Evolutionary conservation across 2,888 invertebrate genomes (phyloP).

Genomic region (Molanna angustata): DNA sequence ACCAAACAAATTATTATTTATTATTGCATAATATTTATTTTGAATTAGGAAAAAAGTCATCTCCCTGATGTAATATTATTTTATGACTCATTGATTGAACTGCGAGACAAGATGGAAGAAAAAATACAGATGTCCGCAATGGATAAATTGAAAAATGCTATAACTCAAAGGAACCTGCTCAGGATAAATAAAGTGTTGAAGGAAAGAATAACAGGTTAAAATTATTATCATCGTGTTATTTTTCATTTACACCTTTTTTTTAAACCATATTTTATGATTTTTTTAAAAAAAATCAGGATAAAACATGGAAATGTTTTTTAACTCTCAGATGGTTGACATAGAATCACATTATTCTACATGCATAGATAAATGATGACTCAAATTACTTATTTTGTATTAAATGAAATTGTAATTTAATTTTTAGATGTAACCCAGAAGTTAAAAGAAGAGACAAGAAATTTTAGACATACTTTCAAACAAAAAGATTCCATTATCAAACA

Average conservation of each 20-base stretch:
- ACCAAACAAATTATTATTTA: too few relatives aligned
- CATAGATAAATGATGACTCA: too few relatives aligned
- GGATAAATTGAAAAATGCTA: slow-evolving; percentile 47
- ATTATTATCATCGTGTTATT: too few relatives aligned
- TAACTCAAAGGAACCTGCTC: slow-evolving; percentile 46
- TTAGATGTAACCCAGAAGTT: slow-evolving; percentile 30
- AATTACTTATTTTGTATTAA: too few relatives aligned
- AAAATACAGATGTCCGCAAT: slow-evolving; percentile 50
- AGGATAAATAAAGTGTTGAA: slow-evolving; percentile 45
- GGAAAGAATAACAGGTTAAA: slow-evolving; percentile 46
- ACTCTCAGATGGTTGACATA: too few relatives aligned
- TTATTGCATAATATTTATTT: too few relatives aligned
- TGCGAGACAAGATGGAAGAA: slow-evolving; percentile 43
- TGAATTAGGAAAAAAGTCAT: slow-evolving; percentile 11
- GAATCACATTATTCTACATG: too few relatives aligned
- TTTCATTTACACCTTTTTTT: too few relatives aligned
- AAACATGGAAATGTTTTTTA: too few relatives aligned
- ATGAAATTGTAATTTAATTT: too few relatives aligned
- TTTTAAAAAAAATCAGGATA: too few relatives aligned
- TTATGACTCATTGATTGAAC: slow-evolving; percentile 39
- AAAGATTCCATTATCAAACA: slow-evolving; percentile 41
- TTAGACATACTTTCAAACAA: slow-evolving; percentile 38
- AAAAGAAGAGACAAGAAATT: slow-evolving; percentile 40
- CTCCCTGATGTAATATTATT: slow-evolving; percentile 16
- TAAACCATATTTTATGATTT: too few relatives aligned